These are phyloP conservation scores for Horisme vitalbata DNA, from an alignment of 2,888 invertebrate species.

Conservation along the genomic window DNA sequence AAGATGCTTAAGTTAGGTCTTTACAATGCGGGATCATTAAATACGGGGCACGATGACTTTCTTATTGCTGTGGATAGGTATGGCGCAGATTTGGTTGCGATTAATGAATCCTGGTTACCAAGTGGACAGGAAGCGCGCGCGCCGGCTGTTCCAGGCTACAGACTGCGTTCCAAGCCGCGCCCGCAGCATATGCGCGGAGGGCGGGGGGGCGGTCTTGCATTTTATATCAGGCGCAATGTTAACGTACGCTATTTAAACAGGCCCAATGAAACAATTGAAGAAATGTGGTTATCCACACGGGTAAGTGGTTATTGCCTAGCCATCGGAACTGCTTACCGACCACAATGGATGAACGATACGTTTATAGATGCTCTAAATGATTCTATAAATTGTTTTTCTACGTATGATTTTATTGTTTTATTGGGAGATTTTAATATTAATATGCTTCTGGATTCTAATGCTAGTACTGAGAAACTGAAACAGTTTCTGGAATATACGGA, in stretches of 20 bases:
- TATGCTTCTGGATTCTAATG: background rate
- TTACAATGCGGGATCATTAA: no score
- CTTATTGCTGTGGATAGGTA: background rate
- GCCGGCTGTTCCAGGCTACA: conserved; percentile 3
- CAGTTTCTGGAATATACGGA: conserved; percentile 14
- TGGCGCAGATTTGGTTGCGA: background rate
- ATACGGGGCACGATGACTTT: no score
- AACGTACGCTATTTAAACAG: background rate
- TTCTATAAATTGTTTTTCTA: conserved; percentile 10
- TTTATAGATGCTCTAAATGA: conserved; percentile 26
- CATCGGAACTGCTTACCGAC: conserved; percentile 9
- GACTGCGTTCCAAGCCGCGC: background rate
- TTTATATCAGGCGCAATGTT: no score
- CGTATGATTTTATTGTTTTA: conserved; percentile 16
- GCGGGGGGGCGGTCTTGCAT: background rate
- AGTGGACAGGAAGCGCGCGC: background rate
- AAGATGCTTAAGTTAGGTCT: background rate
- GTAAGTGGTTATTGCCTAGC: conserved; percentile 7
- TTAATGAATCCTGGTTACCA: background rate
- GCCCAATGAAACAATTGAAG: conserved; percentile 16
- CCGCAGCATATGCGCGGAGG: conserved; percentile 1
- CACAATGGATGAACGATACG: conserved; percentile 21
- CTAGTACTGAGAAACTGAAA: background rate
- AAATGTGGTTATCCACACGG: conserved; percentile 27
- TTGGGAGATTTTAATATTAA: conserved; percentile 18